Evolutionary conservation across 2,797 vertebrate genomes (phyloP), one percentile per base, ranked within the genome.

Genomic region (Falco concolor): DNA sequence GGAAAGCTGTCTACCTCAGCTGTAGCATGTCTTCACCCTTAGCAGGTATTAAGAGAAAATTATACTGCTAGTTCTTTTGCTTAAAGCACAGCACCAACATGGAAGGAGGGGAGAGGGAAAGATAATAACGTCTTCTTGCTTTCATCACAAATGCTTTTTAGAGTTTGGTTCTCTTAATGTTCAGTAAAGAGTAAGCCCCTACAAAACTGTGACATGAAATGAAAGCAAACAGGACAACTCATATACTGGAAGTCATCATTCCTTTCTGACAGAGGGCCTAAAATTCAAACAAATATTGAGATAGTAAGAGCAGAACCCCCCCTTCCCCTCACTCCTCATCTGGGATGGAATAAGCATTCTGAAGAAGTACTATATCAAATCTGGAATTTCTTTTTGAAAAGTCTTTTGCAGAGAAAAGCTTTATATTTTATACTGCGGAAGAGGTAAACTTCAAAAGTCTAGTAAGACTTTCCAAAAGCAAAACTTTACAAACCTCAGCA

Each of bases 291-390:
- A 63, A 38, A 78, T 40, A 64, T 1, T 60, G 32, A 56, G 10
- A 19, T 7, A 52, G 8, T 12, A 74, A 80, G 44, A 93, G 54
- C 30, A 91, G 75, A 67, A 27, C 0, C 0, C 8, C 42, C 3
- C 0, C 1, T 40, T 40, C 3, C 2, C 5, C 13, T 56, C 1
- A 1, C 17, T 57, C 38, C 50, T 13, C 49, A 30, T 20, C 40
- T 45, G 34, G 36, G 38, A 65, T 24, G n/a, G 50, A 65, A 21
- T 17, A 49, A 20, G 23, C 23, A 28, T 45, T 69, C 32, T 45
- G 18, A 84, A 32, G 24, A 81, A 83, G 15, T 3, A 30, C 5
- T 50, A 54, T 13, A 87, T 21, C 64, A 67, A 74, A 15, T 32
- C 11, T 54, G 49, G 49, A 84, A 76, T 52, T 87, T 82, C 53